Evolutionary conservation across 2,888 invertebrate species (phyloP), one percentile per base, ranked within the genome.

Genomic region (Axea sp.): DNA sequence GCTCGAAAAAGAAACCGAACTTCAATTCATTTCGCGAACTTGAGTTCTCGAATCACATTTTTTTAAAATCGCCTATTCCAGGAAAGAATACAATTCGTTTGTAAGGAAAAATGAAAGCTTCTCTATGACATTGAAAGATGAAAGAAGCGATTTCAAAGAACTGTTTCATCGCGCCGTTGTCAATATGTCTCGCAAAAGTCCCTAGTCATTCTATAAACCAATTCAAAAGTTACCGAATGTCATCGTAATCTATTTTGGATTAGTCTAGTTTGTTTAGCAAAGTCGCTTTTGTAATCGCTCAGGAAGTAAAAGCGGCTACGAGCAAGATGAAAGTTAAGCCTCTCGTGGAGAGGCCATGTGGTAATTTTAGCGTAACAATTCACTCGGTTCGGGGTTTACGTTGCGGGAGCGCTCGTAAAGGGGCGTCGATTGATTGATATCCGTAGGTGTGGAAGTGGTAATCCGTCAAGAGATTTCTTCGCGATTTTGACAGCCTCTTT

Each of bases 341-440:
- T 69, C 59, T 59, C 45, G 30, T 57, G 65, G 71, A 77, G 12
- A 43, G 53, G 81, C 84, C 82, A 83, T 81, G 81, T 82, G 81
- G 82, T 80, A 79, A 80, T 83, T 82, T 83, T 81, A 82, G 78
- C 78, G 79, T 81, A 82, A 84, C 83, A 83, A 84, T 84, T 82
- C 81, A 69, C 73, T 80, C 47, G 49, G 82, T 68, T 77, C 69
- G 73, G 67, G 77, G 78, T 80, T 82, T 81, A 79, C 78, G 71
- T 77, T 77, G 64, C 73, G 73, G 77, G 65, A 75, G 73, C 77
- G 76, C 71, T 77, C 75, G 76, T 80, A 86, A 83, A 82, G 80
- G 78, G 78, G 80, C 81, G 82, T 72, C 79, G 84, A 86, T 82
- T 83, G 86, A 86, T 84, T 83, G 83, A 84, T 84, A 83, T 80